Percentiles rank a stretch among this genome's conserved stretches.
phyloP scores from a whole-genome alignment of 2,113 vertebrate genomes.

The Aramus guarauna region DNA sequence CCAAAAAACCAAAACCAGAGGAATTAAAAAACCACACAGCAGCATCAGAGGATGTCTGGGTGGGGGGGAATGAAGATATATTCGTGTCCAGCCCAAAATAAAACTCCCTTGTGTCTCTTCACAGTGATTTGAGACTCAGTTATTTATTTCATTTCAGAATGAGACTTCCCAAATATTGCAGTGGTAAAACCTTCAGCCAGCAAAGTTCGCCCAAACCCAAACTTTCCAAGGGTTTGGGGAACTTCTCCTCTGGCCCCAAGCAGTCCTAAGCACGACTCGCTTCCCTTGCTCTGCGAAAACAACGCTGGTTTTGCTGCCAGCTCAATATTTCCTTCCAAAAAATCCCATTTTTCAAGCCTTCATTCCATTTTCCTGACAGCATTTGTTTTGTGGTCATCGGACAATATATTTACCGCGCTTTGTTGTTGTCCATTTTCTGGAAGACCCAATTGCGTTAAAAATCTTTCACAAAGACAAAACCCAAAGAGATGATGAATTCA shows the following conservation, averaged over 20 bases:
- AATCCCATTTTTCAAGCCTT: neutral
- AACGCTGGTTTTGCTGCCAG: neutral
- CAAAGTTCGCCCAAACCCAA: neutral
- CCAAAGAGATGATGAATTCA: neutral
- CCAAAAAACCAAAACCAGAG: too few species aligned
- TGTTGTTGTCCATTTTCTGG: neutral
- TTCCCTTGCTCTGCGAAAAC: neutral
- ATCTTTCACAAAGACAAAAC: neutral
- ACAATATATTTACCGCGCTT: neutral
- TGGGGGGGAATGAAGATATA: too few species aligned
- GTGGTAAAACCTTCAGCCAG: neutral
- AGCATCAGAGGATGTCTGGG: neutral
- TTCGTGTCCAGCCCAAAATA: neutral
- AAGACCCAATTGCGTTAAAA: neutral
- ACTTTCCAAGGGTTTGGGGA: neutral
- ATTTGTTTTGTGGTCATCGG: neutral
- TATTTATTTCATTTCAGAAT: neutral
- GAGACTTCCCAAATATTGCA: neutral
- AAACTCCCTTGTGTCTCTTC: neutral
- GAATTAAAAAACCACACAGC: neutral
- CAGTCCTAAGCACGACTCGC: neutral
- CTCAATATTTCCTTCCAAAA: neutral
- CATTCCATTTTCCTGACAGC: neutral
- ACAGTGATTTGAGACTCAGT: neutral
- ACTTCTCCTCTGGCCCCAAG: neutral